Conservation (phyloP, 2,113 vertebrate species). For the Silurus meridionalis region DNA sequence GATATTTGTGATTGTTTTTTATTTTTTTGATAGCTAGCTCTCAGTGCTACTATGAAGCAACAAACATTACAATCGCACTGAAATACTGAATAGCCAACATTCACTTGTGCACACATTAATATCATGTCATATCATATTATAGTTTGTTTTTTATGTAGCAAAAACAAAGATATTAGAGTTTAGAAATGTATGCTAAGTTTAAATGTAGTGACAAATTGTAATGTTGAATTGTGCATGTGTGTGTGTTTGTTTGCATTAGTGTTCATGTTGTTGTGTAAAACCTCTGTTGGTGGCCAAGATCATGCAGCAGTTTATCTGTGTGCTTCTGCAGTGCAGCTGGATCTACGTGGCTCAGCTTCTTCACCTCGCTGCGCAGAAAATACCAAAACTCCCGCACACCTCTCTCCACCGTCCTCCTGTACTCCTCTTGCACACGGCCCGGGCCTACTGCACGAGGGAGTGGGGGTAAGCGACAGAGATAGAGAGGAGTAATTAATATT, state of each 20-base stretch:
- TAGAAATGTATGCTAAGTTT: background rate
- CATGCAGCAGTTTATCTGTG: slow-evolving; percentile 84
- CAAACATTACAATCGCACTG: background rate
- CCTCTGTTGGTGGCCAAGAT: slow-evolving; percentile 97
- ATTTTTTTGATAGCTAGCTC: background rate
- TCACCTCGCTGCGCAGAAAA: slow-evolving; percentile 93
- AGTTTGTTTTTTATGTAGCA: background rate
- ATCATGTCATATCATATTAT: too few species aligned
- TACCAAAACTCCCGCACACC: slow-evolving; percentile 98
- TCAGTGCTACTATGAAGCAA: background rate
- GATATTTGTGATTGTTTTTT: background rate
- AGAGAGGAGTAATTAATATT: slow-evolving; percentile 9
- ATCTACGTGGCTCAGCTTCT: slow-evolving; percentile 87
- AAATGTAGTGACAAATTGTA: background rate
- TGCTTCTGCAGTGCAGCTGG: slow-evolving; percentile 83
- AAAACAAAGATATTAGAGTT: background rate
- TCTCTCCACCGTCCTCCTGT: slow-evolving; percentile 90
- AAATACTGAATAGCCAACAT: background rate
- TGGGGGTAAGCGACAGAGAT: background rate
- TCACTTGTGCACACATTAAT: background rate
- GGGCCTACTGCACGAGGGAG: slow-evolving; percentile 69
- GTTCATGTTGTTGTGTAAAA: slow-evolving; percentile 55
- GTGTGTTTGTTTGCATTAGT: slow-evolving; percentile 33
- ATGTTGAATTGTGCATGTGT: background rate
- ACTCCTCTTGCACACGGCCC: slow-evolving; percentile 90